Conservation (phyloP, 2,888 invertebrate species). For the Netelia inedita region DNA sequence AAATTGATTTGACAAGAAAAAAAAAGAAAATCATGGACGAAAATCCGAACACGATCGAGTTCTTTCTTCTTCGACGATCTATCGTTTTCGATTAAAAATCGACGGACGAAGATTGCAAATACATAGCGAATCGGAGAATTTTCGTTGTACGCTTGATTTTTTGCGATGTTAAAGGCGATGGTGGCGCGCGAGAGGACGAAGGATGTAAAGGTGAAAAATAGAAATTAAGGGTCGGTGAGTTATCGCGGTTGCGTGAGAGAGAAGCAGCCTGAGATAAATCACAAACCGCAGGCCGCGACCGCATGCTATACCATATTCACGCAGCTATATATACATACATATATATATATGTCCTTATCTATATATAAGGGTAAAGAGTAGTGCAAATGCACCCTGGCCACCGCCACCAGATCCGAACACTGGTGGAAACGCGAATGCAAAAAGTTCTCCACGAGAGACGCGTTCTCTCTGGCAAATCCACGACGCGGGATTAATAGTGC, state of each 20-base stretch:
- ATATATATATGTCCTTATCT: slow-evolving; percentile 25
- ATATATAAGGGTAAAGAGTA: slow-evolving; percentile 33
- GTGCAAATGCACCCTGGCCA: slow-evolving; percentile 62
- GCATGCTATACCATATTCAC: slow-evolving; percentile 53
- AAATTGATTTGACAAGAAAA: neutral
- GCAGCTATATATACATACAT: neutral
- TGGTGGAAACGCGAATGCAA: slow-evolving; percentile 78
- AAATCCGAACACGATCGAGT: too few species aligned
- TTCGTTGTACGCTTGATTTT: neutral
- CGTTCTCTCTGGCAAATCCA: slow-evolving; percentile 77
- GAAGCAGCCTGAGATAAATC: slow-evolving; percentile 83
- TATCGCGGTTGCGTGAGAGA: slow-evolving; percentile 83
- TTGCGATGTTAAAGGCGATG: slow-evolving; percentile 54
- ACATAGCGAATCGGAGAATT: too few species aligned
- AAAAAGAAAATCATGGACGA: neutral
- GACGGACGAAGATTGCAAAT: too few species aligned
- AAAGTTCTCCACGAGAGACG: slow-evolving; percentile 73
- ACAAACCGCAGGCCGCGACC: slow-evolving; percentile 81
- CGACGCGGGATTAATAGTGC: slow-evolving; percentile 81
- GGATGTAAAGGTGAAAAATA: slow-evolving; percentile 81
- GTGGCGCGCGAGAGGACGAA: slow-evolving; percentile 44
- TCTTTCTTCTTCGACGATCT: too few species aligned
- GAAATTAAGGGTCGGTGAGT: slow-evolving; percentile 84
- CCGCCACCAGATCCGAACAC: slow-evolving; percentile 38
- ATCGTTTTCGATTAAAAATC: too few species aligned